A percentile compares a stretch with the other conserved stretches of the same genome.
These are phyloP conservation scores for Spilarctia lutea DNA, from an alignment of 2,888 invertebrate species.

Conservation along the genomic window DNA sequence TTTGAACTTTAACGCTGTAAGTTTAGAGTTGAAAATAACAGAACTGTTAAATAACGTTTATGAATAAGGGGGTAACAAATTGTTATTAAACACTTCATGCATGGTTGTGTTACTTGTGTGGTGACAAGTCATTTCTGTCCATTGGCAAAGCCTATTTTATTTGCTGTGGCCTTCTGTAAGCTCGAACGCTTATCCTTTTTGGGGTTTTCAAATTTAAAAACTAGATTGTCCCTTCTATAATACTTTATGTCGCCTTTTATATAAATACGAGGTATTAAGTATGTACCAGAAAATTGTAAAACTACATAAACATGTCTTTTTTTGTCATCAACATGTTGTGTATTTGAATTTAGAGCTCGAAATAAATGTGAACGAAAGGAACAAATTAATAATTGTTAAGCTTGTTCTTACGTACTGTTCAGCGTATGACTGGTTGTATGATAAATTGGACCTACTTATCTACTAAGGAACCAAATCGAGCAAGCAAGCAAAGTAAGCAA, in stretches of 20 bases:
- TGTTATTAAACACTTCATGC: no score
- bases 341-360: background rate
- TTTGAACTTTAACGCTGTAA: no score
- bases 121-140: background rate
- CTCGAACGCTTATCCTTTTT: no score
- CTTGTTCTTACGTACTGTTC: conserved; percentile 43
- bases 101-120: background rate
- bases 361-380: background rate
- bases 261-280: background rate
- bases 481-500: no score
- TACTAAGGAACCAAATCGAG: no score
- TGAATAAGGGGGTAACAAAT: no score
- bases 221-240: background rate
- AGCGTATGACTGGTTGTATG: conserved; percentile 35
- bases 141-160: background rate
- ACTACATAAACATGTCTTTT: background rate
- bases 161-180: background rate
- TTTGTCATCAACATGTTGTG: no score
- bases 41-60: no score
- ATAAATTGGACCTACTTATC: conserved; percentile 22
- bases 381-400: conserved; percentile 26
- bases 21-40: no score
- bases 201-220: background rate
- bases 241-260: background rate
- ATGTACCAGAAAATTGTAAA: background rate